These are phyloP conservation scores for Metopia argyrocephala DNA, from an alignment of 2,888 invertebrate genomes.

Conservation along the genomic window DNA sequence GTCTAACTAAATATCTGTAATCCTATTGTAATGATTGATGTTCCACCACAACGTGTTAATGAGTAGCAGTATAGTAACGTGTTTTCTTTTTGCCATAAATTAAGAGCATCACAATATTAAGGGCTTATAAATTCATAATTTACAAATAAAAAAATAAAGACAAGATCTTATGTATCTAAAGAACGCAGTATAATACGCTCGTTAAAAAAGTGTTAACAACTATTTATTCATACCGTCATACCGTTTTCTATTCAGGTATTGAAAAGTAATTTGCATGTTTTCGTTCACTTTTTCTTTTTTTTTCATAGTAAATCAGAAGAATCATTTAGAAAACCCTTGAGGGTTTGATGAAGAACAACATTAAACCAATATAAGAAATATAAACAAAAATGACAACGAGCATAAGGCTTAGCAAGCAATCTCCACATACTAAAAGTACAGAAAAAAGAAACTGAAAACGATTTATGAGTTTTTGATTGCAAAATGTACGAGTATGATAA, in stretches of 20 bases:
- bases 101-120: slow-evolving; percentile 56
- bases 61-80: slow-evolving; percentile 44
- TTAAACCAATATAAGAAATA: slow-evolving; percentile 7
- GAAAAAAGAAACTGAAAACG: slow-evolving; percentile 62
- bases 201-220: not conserved
- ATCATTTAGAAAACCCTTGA: slow-evolving; percentile 44
- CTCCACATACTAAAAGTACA: not conserved
- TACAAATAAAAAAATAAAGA: slow-evolving; percentile 34
- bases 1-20: not conserved
- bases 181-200: not conserved
- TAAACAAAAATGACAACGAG: slow-evolving; percentile 53
- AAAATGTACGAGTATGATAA: slow-evolving; percentile 62
- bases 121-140: slow-evolving; percentile 57
- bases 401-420: slow-evolving; percentile 16
- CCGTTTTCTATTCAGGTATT: slow-evolving; percentile 37
- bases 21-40: slow-evolving; percentile 60
- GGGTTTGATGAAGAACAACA: slow-evolving; percentile 29
- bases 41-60: slow-evolving; percentile 51
- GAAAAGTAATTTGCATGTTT: slow-evolving; percentile 63
- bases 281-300: too few species aligned
- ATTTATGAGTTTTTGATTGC: slow-evolving; percentile 74
- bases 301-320: not conserved
- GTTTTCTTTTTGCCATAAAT: slow-evolving; percentile 58
- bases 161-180: slow-evolving; percentile 40
- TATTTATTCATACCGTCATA: slow-evolving; percentile 9